A percentile compares a stretch with the other conserved stretches of the same genome.
These are phyloP conservation scores for Drosophila pullipes DNA, from an alignment of 2,888 invertebrate species.

Conservation along the genomic window DNA sequence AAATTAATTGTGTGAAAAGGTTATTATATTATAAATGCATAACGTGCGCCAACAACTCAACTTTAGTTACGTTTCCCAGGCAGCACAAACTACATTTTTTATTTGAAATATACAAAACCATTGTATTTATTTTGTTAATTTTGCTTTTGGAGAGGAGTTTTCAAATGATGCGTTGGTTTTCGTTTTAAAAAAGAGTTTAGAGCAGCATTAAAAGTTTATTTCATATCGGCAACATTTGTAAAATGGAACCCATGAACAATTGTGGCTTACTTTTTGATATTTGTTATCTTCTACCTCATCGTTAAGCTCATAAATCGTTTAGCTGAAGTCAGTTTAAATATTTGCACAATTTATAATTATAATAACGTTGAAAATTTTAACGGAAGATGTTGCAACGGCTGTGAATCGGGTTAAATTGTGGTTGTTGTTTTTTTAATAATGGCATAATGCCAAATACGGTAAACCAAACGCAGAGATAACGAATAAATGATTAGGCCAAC, in stretches of 20 bases:
- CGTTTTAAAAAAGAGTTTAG: constrained; percentile 4
- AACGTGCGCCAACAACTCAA: constrained; percentile 40
- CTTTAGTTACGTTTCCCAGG: constrained; percentile 52
- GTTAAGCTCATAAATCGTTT: constrained; percentile 32
- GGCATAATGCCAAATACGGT: constrained; percentile 32
- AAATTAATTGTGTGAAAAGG: constrained; percentile 74
- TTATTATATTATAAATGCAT: constrained; percentile 67
- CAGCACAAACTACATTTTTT: constrained; percentile 30
- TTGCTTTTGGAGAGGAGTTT: constrained; percentile 43
- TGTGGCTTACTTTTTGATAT: constrained; percentile 30
- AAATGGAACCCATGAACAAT: constrained; percentile 25
- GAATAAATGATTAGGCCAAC: constrained; percentile 36
- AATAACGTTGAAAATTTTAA: constrained; percentile 43
- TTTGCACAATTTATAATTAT: constrained; percentile 59
- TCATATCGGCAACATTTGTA: constrained; percentile 54
- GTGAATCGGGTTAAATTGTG: constrained; percentile 49
- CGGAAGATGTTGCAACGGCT: constrained; percentile 51
- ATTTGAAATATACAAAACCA: constrained; percentile 47
- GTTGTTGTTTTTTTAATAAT: constrained; percentile 27
- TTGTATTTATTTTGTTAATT: constrained; percentile 41
- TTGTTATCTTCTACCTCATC: constrained; percentile 4
- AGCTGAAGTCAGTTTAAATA: constrained; percentile 33
- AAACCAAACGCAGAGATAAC: constrained; percentile 49
- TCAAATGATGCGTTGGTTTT: constrained; percentile 20
- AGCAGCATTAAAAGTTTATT: constrained; percentile 47